Evolutionary conservation across 2,888 invertebrate genomes (phyloP), one percentile per base, ranked within the genome.

Genomic region (Lottia scabra): DNA sequence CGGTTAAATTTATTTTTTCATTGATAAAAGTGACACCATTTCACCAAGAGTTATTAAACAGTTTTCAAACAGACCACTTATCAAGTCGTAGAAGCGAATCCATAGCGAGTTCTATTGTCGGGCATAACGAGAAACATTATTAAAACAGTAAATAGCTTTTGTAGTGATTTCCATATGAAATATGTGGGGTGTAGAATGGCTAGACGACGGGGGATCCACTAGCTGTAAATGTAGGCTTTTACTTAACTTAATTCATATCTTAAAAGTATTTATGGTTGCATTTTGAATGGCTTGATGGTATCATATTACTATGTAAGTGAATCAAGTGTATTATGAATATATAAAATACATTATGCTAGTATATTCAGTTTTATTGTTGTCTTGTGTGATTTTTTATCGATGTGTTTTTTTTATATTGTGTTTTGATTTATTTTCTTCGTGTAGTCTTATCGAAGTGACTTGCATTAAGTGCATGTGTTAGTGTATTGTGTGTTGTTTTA

Each of bases 1-100:
- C 56, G 56, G 56, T 56, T 56, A 56, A 56, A 23, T 56, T 56
- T 56, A 56, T 56, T 56, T 56, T 23, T 19, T 23, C 23, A 56
- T 56, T 56, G 56, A 56, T 56, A 56, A 56, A 56, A 23, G 10
- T 56, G 56, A 56, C 56, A 56, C 56, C 56, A 56, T 56, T 56
- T 56, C 23, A 56, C 23, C 10, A 13, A 56, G 56, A 56, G 56
- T n/a, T 56, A 23, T 56, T 56, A 56, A 56, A 19, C 56, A 56
- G 56, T 56, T 56, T 56, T 56, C 56, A 56, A 56, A 56, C 56
- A 56, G 56, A 56, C 23, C 56, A 23, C 56, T 56, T 23, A 19
- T 56, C 12, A 19, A 56, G 19, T 23, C 56, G 23, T 19, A 23
- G 56, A 13, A 56, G 56, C 56, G 56, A 56, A 56, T 23, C 56